Evolutionary conservation across 2,888 invertebrate species (phyloP).

Genomic region (Heliconius aoede): DNA sequence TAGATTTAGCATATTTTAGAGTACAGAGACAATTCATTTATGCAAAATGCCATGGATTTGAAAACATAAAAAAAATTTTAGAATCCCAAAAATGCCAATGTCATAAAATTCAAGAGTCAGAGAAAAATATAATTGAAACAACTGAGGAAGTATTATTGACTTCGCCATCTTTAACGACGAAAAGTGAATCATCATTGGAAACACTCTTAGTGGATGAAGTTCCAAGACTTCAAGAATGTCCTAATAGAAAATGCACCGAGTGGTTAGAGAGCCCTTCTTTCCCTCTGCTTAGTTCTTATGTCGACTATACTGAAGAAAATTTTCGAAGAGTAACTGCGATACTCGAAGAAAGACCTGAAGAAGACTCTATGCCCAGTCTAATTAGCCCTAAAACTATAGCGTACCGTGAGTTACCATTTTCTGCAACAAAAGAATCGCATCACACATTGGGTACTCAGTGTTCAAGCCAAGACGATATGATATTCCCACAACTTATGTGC

Average conservation of each 20-base stretch:
- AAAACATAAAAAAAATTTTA: slow-evolving; percentile 66
- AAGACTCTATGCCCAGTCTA: slow-evolving; percentile 50
- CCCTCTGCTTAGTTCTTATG: slow-evolving; percentile 61
- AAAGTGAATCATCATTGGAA: slow-evolving; percentile 63
- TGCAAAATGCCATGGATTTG: slow-evolving; percentile 72
- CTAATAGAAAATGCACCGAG: slow-evolving; percentile 45
- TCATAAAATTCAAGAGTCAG: slow-evolving; percentile 36
- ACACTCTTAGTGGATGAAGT: slow-evolving; percentile 61
- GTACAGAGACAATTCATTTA: slow-evolving; percentile 69
- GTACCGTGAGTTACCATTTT: slow-evolving; percentile 61
- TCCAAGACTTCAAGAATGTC: slow-evolving; percentile 49
- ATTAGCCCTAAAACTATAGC: slow-evolving; percentile 59
- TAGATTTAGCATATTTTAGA: slow-evolving; percentile 66
- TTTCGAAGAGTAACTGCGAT: slow-evolving; percentile 62
- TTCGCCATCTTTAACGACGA: slow-evolving; percentile 20
- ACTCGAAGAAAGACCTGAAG: slow-evolving; percentile 51
- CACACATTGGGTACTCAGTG: slow-evolving; percentile 68
- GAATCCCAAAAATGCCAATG: slow-evolving; percentile 69
- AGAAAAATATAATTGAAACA: slow-evolving; percentile 30
- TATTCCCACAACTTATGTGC: slow-evolving; percentile 54
- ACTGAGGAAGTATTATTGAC: slow-evolving; percentile 41
- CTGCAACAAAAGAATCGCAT: slow-evolving; percentile 61
- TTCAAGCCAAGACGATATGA: slow-evolving; percentile 68
- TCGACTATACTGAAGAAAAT: slow-evolving; percentile 72
- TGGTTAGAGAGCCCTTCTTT: slow-evolving; percentile 54